These are phyloP conservation scores for Linyphia triangularis DNA, from an alignment of 2,888 invertebrate genomes.

Conservation along the genomic window DNA sequence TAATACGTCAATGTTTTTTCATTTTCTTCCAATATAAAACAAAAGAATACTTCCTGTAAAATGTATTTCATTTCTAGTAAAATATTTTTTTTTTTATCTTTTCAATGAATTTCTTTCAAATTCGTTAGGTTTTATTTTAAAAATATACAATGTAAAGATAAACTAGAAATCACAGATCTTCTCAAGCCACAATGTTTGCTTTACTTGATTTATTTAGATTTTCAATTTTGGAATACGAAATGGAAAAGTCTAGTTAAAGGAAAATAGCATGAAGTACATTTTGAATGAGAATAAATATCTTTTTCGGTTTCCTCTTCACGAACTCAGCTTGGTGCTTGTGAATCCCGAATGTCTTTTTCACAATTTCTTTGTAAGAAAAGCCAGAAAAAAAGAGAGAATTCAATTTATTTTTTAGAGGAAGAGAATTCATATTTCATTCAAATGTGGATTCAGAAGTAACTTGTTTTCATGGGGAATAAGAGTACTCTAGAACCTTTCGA, in stretches of 20 bases:
- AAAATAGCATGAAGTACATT: not conserved
- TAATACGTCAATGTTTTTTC: no score
- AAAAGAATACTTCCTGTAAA: no score
- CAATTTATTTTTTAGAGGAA: not conserved
- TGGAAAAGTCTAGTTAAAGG: conserved; percentile 8
- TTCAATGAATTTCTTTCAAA: no score
- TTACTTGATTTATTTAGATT: not conserved
- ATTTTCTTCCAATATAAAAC: no score
- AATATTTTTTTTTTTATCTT: no score
- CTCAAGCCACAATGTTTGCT: not conserved
- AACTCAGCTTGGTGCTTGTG: not conserved
- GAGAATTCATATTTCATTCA: not conserved
- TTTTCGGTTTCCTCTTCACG: not conserved
- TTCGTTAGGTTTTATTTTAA: no score
- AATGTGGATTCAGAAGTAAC: not conserved
- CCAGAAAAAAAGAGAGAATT: not conserved
- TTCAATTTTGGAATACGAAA: not conserved
- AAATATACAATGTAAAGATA: no score
- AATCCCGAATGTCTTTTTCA: not conserved
- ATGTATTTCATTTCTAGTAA: no score
- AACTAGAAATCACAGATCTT: no score
- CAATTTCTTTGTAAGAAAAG: not conserved
- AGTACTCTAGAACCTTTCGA: no score
- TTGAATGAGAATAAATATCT: conserved; percentile 8
- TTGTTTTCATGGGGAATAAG: not conserved